Conservation (phyloP, 2,797 vertebrate genomes). For the Gobio occitaniae region DNA sequence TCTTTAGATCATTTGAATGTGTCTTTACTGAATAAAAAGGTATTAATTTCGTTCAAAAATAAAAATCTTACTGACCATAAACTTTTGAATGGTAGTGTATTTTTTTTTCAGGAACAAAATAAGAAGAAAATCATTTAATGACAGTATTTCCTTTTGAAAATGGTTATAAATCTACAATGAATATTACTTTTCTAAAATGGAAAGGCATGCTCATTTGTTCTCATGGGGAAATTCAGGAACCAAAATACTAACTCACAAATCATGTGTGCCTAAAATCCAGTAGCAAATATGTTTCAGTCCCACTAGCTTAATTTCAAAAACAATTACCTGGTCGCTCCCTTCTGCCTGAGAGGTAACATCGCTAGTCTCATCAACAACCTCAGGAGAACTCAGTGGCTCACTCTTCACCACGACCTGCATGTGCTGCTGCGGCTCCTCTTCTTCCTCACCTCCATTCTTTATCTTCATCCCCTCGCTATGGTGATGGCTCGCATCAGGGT, state of each 20-base stretch:
- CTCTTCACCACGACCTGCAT: slow-evolving; percentile 92
- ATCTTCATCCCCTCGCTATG: slow-evolving; percentile 65
- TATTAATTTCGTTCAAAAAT: not conserved
- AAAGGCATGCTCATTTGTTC: not conserved
- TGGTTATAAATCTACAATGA: not conserved
- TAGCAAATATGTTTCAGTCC: not conserved
- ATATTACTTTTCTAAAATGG: not conserved
- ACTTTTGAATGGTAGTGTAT: not conserved
- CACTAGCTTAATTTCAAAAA: not conserved
- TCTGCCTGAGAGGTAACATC: slow-evolving; percentile 93
- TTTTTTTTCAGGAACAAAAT: not conserved
- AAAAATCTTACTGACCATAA: not conserved
- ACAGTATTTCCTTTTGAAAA: not conserved
- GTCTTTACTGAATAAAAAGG: not conserved
- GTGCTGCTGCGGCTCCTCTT: slow-evolving; percentile 81
- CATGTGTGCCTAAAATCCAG: not conserved
- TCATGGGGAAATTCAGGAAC: not conserved
- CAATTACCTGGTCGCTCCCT: slow-evolving; percentile 85
- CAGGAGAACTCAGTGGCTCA: slow-evolving; percentile 93
- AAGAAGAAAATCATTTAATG: not conserved
- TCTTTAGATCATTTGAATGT: not conserved
- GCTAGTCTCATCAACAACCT: slow-evolving; percentile 90
- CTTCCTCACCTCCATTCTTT: slow-evolving; percentile 73
- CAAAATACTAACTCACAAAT: not conserved
- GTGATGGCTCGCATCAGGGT: slow-evolving; percentile 69